These are phyloP conservation scores for Trachelus troglodyta DNA, from an alignment of 2,888 invertebrate genomes.

Conservation along the genomic window DNA sequence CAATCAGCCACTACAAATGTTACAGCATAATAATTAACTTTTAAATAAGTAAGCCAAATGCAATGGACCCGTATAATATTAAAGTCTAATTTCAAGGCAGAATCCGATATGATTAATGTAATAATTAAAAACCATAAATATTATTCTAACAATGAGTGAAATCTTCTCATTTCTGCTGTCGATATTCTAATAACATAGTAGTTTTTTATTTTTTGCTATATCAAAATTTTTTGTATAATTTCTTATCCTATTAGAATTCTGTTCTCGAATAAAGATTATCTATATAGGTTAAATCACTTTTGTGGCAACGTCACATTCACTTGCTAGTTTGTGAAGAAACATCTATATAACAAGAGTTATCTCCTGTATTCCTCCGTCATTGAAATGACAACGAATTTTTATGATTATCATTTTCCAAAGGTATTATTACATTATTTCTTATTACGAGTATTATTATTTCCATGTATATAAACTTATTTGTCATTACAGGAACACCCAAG, in stretches of 20 bases:
- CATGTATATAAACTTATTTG: not conserved
- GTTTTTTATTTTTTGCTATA: not conserved
- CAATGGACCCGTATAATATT: not conserved
- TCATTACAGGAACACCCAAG: slow-evolving; percentile 77
- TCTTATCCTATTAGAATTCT: not conserved
- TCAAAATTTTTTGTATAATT: not conserved
- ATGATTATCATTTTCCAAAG: slow-evolving; percentile 28
- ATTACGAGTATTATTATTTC: not conserved
- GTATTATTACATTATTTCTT: slow-evolving; percentile 14
- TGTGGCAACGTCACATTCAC: not conserved
- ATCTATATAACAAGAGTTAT: not conserved
- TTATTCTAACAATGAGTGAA: slow-evolving; percentile 13
- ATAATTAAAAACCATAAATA: not conserved
- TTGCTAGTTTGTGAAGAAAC: not conserved
- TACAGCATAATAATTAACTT: not conserved
- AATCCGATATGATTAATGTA: not conserved
- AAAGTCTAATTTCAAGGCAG: not conserved
- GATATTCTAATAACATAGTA: not conserved
- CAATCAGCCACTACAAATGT: not conserved
- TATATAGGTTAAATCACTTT: not conserved
- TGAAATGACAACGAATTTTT: slow-evolving; percentile 20
- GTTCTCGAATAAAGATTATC: not conserved
- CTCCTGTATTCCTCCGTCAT: not conserved
- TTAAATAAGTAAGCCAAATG: not conserved
- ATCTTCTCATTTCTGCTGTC: slow-evolving; percentile 24